Conservation (phyloP, 1,140 invertebrate species). For the Zaprionus taronus region DNA sequence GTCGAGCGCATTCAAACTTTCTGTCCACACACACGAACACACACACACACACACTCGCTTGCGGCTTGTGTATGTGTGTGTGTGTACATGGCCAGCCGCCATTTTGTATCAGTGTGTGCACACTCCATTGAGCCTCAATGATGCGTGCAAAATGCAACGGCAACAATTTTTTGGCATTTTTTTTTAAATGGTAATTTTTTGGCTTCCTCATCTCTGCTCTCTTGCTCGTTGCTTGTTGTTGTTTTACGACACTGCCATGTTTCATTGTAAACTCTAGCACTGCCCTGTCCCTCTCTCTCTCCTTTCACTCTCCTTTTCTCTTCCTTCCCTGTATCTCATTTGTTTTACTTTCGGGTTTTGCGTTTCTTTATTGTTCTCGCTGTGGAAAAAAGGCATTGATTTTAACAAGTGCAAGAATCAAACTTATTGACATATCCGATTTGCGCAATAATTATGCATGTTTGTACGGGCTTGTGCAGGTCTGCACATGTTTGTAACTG, state of each 20-base stretch:
- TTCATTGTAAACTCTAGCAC: constrained; percentile 56
- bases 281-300: constrained; percentile 11
- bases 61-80: neutral
- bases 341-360: constrained; percentile 1
- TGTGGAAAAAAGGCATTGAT: constrained; percentile 68
- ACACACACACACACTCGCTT: constrained; percentile 24
- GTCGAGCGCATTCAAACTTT: constrained; percentile 65
- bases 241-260: constrained; percentile 43
- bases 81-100: constrained; percentile 51
- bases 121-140: constrained; percentile 82
- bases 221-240: constrained; percentile 22
- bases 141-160: constrained; percentile 82
- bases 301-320: constrained; percentile 3
- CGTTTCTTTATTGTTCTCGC: constrained; percentile 21
- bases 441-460: neutral
- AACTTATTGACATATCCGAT: constrained; percentile 68
- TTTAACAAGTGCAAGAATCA: constrained; percentile 78
- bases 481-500: neutral
- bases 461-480: too few relatives aligned
- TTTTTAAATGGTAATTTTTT: constrained; percentile 79
- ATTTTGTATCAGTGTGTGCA: constrained; percentile 82
- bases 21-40: constrained; percentile 26
- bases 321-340: constrained; percentile 11
- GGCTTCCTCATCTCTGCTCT: constrained; percentile 6
- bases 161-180: constrained; percentile 76